Conservation (phyloP, 37 sponge, comb jelly and placozoan genomes). For the Halichondria panicea region DNA sequence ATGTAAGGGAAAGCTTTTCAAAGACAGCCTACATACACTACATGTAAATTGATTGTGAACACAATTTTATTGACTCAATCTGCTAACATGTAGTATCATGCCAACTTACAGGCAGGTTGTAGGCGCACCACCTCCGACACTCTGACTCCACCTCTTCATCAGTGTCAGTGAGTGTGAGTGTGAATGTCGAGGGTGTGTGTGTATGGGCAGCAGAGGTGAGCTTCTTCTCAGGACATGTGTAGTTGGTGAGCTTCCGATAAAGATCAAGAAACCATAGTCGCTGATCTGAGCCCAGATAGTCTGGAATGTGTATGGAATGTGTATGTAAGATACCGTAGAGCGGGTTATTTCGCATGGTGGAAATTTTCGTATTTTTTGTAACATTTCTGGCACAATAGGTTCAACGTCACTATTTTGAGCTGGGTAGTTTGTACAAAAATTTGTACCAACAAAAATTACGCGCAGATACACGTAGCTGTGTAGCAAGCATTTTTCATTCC, state of each 20-base stretch:
- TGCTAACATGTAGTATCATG: no score
- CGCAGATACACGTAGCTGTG: conserved; percentile 1
- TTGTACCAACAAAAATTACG: not conserved
- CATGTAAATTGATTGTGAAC: no score
- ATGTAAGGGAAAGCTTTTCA: no score
- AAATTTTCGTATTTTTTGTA: no score
- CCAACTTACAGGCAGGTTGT: conserved; percentile 71
- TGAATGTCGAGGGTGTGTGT: not conserved
- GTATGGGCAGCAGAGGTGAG: not conserved
- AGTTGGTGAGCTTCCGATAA: conserved; percentile 27
- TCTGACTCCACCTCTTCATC: conserved; percentile 18
- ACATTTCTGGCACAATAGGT: no score
- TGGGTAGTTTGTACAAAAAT: no score
- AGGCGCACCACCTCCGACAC: conserved; percentile 53
- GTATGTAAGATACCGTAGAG: no score
- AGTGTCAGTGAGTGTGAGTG: not conserved
- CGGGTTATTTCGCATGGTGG: no score
- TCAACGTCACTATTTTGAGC: no score
- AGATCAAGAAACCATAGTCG: conserved; percentile 23
- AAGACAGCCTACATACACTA: no score
- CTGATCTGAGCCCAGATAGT: conserved; percentile 20
- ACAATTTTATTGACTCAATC: no score
- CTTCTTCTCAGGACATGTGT: not conserved
- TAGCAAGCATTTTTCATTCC: not conserved
- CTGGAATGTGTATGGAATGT: no score